These are phyloP conservation scores for Misgurnus mizolepis DNA, from an alignment of 2,113 vertebrate species.

Conservation along the genomic window DNA sequence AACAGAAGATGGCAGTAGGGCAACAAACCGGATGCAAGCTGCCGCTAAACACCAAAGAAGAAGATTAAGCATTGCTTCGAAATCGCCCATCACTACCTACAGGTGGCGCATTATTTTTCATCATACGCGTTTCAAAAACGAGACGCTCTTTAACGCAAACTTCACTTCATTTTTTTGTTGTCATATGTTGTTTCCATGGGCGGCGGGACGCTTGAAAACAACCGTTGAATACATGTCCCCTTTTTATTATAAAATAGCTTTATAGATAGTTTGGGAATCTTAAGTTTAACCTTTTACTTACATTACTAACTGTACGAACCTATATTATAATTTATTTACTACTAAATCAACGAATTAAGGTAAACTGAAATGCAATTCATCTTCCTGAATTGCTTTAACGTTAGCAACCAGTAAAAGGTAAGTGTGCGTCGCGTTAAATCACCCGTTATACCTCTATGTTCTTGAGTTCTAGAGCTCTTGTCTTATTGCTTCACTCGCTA, in stretches of 20 bases:
- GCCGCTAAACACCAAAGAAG: too few relatives aligned
- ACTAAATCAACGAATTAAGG: too few relatives aligned
- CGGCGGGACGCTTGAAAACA: conserved; percentile 51
- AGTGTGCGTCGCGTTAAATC: not conserved
- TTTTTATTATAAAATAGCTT: not conserved
- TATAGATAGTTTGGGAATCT: not conserved
- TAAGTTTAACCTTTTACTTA: not conserved
- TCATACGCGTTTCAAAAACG: not conserved
- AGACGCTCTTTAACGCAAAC: conserved; percentile 20
- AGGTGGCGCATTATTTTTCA: conserved; percentile 17
- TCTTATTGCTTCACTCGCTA: not conserved
- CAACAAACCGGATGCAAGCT: too few relatives aligned
- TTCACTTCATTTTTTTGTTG: conserved; percentile 21
- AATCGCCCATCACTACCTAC: not conserved
- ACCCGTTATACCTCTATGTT: not conserved
- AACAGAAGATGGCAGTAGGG: too few relatives aligned
- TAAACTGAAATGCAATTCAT: not conserved
- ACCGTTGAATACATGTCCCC: not conserved
- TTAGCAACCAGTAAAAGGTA: not conserved
- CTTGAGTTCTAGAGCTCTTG: not conserved
- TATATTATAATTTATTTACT: too few relatives aligned
- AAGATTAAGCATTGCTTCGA: too few relatives aligned
- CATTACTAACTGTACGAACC: not conserved
- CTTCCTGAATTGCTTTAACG: not conserved
- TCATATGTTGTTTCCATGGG: conserved; percentile 14